Evolutionary conservation across 2,888 invertebrate species (phyloP).

Genomic region (Tridacna crocea): DNA sequence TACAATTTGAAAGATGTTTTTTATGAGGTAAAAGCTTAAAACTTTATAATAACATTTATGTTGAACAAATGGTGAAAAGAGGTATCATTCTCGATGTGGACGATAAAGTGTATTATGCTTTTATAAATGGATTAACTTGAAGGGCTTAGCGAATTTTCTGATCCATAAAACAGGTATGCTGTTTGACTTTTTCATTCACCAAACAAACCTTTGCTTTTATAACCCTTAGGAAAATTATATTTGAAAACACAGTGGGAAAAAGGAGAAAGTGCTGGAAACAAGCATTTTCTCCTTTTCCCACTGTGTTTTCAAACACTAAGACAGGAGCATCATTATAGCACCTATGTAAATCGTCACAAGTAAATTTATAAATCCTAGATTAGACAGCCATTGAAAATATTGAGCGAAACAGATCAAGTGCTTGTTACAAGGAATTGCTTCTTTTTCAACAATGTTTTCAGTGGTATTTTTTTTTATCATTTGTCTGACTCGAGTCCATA

Average conservation of each 20-base stretch:
- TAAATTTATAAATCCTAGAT: background rate
- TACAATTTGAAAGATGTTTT: too few species aligned
- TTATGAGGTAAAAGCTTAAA: too few species aligned
- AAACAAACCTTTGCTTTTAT: background rate
- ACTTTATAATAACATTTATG: too few species aligned
- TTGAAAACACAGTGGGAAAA: background rate
- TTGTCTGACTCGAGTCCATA: too few species aligned
- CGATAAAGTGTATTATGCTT: background rate
- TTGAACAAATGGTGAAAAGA: background rate
- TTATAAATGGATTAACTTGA: background rate
- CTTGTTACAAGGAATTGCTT: background rate
- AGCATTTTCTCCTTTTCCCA: conserved; percentile 3
- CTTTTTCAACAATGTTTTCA: background rate
- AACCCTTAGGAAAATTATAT: background rate
- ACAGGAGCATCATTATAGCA: background rate
- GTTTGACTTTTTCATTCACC: background rate
- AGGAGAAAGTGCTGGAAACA: background rate
- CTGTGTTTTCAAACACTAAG: background rate
- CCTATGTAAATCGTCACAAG: too few species aligned
- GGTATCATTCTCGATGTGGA: background rate
- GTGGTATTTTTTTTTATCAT: background rate
- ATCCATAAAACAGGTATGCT: background rate
- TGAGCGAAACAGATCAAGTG: background rate
- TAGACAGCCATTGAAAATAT: background rate
- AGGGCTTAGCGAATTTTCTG: background rate